These are phyloP conservation scores for Sebastes trivittatus DNA, from an alignment of 2,797 vertebrate genomes.

Conservation along the genomic window DNA sequence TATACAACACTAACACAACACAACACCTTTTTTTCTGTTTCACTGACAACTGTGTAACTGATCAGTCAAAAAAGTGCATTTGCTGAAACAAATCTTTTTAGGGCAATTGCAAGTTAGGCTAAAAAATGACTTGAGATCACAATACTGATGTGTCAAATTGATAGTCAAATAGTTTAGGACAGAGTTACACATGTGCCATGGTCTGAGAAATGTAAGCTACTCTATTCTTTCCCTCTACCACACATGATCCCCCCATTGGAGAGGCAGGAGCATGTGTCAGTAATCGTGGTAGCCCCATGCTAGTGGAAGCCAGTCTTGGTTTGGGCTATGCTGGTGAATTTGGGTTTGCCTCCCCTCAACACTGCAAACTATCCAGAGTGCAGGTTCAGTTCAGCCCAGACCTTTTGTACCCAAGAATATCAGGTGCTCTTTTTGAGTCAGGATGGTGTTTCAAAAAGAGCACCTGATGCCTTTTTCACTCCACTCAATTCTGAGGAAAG, in stretches of 20 bases:
- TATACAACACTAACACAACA: no score
- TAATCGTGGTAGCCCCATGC: not conserved
- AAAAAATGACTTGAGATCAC: not conserved
- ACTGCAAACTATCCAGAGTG: not conserved
- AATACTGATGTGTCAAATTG: not conserved
- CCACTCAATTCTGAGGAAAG: not conserved
- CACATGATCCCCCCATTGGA: slow-evolving; percentile 1
- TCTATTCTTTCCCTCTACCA: not conserved
- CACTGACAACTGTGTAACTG: not conserved
- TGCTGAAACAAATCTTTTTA: not conserved
- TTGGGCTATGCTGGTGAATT: not conserved
- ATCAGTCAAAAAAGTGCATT: not conserved
- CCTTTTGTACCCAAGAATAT: not conserved
- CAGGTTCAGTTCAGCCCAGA: not conserved
- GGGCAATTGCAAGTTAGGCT: not conserved
- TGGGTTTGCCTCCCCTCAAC: not conserved
- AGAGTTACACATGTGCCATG: not conserved
- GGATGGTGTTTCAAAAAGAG: not conserved
- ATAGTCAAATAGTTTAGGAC: not conserved
- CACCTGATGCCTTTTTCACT: not conserved
- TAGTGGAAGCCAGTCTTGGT: not conserved
- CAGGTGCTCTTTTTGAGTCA: not conserved
- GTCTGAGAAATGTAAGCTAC: not conserved
- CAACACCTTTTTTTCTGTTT: not conserved
- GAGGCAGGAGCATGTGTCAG: not conserved